Base-by-base conservation (phyloP, 2,888 invertebrate genomes). In the Troides aeacus region DNA sequence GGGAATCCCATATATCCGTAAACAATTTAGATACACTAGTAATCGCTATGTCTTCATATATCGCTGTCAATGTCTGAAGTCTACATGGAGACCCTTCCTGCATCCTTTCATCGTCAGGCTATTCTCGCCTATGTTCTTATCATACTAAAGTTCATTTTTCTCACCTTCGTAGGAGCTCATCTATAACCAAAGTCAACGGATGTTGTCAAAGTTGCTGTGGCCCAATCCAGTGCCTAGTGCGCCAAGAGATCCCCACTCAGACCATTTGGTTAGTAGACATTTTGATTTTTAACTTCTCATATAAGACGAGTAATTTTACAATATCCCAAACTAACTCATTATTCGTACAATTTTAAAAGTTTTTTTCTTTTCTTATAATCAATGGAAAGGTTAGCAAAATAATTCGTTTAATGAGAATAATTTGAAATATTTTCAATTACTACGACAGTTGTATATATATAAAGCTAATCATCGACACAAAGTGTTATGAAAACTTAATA, bases 161-260 rank as follows among this genome's bases (percentile, higher is more conserved):
- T 84, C 84, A 89, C 92, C 89, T 91, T 92, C 87, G 87, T 92
- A 92, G 92, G 92, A 92, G 92, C 90, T 92, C 93, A 92, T 92
- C 92, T 92, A 92, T 92, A 92, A 87, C 91, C 92, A 92, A 92
- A 92, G 92, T 76, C 92, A 92, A 89, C 91, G 92, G 92, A 92
- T 92, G 92, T 91, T 92, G 85, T 92, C 92, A 84, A 92, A 92
- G 90, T 89, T 92, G 92, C 92, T 92, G 92, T 92, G 92, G 92
- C 92, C 92, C 87, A 90, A 88, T 83, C 88, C 92, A 74, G 88
- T 88, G 77, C 92, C 92, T 92, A 90, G 91, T 87, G 90, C 91
- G 82, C 92, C 92, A 78, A 85, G 92, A 86, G 92, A 92, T 77
- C 92, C 92, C 85, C 91, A 92, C 89, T 92, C 92, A 85, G 92